Base-by-base conservation (phyloP, 2,888 invertebrate genomes). In the Panorpa germanica region DNA sequence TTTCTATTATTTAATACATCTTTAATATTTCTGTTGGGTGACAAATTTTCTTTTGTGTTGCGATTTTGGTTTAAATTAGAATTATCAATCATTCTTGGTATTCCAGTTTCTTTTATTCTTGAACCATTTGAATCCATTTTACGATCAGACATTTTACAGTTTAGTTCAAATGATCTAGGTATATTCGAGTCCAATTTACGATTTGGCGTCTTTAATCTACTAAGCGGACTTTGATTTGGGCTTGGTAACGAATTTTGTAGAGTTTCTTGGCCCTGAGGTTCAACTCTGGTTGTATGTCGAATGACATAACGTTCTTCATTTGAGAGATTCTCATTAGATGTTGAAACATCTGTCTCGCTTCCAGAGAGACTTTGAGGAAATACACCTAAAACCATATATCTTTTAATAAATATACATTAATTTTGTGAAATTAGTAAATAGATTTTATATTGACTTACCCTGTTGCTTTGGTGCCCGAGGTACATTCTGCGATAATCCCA, bases 231-330 rank as follows among this genome's bases (percentile, higher is more conserved):
- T 29, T 40, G 38, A 31, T 39, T 40, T 16, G 28, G 34, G 32
- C 35, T 35, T 26, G 33, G 25, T 14, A 31, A 66, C 45, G 46
- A 57, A 47, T 41, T 40, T 38, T 59, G 63, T 36, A 64, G 63
- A 52, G 77, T 82, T 52, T 88, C 88, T 53, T 88, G 85, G 2
- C 88, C 88, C 52, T 88, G 88, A 1, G 88, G 88, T 49, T 88
- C 88, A 45, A 86, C 86, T 20, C 88, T 61, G 5, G 78, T 73
- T 1, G 76, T 78, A 45, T 78, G 78, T 39, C 75, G 60, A 37
- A 83, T 75, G 25, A 81, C 78, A 57, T 78, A 80, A 40, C 80
- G 64, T 49, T 83, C 82, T 52, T 83, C 82, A 43, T 77, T 67
- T 19, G 81, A 82, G 38, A 90, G 57, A 55, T 86, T 88, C 54